These are phyloP conservation scores for Chrysochloris asiatica DNA, from an alignment of 2,113 vertebrate species.

Conservation along the genomic window DNA sequence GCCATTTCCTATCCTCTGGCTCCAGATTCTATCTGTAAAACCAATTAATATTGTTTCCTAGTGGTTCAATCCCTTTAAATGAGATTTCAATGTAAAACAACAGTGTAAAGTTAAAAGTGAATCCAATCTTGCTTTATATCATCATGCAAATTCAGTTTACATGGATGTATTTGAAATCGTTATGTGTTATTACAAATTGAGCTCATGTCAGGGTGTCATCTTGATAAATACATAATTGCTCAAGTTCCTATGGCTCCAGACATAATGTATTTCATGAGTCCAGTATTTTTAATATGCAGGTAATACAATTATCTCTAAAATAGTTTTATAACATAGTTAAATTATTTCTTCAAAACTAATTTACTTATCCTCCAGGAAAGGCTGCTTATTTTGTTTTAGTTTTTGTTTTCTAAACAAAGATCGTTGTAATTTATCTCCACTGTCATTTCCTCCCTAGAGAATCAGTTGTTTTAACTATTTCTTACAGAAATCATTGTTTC, in stretches of 20 bases:
- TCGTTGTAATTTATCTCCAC: constrained; percentile 22
- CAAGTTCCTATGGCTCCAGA: constrained; percentile 20
- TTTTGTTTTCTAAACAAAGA: constrained; percentile 13
- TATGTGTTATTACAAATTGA: constrained; percentile 56
- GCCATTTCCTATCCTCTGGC: neutral
- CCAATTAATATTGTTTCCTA: constrained; percentile 12
- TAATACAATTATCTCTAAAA: constrained; percentile 67
- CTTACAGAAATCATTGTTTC: neutral
- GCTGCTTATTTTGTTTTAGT: neutral
- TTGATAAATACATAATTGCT: constrained; percentile 55
- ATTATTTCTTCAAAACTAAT: constrained; percentile 59
- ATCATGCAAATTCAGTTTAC: constrained; percentile 35
- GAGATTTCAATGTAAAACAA: constrained; percentile 55
- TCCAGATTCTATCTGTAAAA: constrained; percentile 8
- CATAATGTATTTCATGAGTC: constrained; percentile 54
- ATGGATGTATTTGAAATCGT: constrained; percentile 53
- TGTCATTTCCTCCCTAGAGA: constrained; percentile 27
- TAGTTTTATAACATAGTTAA: constrained; percentile 54
- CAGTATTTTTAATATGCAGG: constrained; percentile 48
- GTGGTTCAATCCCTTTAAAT: constrained; percentile 44
- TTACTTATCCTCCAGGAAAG: constrained; percentile 41
- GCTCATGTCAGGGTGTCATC: constrained; percentile 12
- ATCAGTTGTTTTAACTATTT: constrained; percentile 47
- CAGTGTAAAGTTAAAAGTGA: constrained; percentile 43
- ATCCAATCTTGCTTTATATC: constrained; percentile 16